Percentiles rank a stretch among this genome's conserved stretches.
phyloP scores from a whole-genome alignment of 2,113 vertebrate genomes.

The Zonotrichia leucophrys region DNA sequence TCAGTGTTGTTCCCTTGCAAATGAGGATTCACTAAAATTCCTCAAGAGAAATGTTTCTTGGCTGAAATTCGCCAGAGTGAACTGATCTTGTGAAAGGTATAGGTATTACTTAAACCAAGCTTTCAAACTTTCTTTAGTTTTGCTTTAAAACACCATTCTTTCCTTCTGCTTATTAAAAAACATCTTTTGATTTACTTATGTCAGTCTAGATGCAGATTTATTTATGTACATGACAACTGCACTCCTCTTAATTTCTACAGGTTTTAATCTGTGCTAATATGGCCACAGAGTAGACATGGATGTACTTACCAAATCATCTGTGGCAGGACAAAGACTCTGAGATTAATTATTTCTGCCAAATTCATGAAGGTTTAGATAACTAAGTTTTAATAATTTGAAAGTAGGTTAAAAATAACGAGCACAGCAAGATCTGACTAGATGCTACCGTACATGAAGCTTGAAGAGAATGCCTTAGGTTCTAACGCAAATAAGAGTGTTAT shows the following conservation, averaged over 20 bases:
- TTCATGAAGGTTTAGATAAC: neutral
- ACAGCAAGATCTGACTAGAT: neutral
- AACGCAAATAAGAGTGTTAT: neutral
- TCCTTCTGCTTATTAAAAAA: neutral
- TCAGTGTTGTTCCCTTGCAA: neutral
- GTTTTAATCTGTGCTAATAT: neutral
- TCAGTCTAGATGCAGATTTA: neutral
- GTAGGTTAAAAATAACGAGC: neutral
- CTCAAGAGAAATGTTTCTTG: neutral
- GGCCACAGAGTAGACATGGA: neutral
- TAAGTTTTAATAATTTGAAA: neutral
- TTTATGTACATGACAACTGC: neutral
- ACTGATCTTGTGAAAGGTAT: neutral
- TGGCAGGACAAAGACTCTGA: neutral
- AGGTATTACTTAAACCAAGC: neutral
- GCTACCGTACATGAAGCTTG: neutral
- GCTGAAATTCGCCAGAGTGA: neutral
- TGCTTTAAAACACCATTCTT: neutral
- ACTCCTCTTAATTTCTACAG: neutral
- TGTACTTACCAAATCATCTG: neutral
- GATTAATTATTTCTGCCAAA: neutral
- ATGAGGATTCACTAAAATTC: neutral
- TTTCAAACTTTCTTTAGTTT: neutral
- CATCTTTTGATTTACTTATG: neutral
- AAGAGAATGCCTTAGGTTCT: neutral